These are phyloP conservation scores for Brachymystax lenok DNA, from an alignment of 2,797 vertebrate species.

Conservation along the genomic window DNA sequence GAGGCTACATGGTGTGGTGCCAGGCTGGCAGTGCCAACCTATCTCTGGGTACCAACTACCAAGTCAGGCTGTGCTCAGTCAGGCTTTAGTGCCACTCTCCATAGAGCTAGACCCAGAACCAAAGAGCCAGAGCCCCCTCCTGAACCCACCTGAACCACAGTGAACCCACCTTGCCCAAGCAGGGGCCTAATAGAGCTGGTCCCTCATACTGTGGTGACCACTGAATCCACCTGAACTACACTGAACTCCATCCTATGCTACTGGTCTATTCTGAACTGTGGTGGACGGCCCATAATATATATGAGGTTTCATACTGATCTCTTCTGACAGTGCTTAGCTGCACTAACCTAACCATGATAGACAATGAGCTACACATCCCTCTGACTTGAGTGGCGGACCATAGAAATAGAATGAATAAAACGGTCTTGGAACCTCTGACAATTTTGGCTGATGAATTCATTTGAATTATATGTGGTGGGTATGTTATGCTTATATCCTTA, in stretches of 20 bases:
- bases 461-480: neutral
- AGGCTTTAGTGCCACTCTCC: neutral
- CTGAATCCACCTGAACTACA: neutral
- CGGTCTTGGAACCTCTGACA: neutral
- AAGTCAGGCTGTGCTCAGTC: neutral
- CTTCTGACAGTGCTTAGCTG: too few species aligned
- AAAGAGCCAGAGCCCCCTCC: too few species aligned
- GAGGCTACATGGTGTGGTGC: neutral
- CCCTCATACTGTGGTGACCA: neutral
- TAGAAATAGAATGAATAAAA: neutral
- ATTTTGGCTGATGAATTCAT: neutral
- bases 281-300: too few species aligned
- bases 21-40: too few species aligned
- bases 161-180: neutral
- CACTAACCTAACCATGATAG: neutral
- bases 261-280: too few species aligned
- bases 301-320: too few species aligned
- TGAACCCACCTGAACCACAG: neutral
- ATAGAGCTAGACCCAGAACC: neutral
- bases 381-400: neutral
- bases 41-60: neutral
- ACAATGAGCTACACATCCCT: neutral
- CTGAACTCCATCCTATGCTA: too few species aligned
- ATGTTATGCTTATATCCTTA: neutral
- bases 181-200: neutral